Conservation (phyloP, 2,797 vertebrate species). For the Heterohyrax brucei region DNA sequence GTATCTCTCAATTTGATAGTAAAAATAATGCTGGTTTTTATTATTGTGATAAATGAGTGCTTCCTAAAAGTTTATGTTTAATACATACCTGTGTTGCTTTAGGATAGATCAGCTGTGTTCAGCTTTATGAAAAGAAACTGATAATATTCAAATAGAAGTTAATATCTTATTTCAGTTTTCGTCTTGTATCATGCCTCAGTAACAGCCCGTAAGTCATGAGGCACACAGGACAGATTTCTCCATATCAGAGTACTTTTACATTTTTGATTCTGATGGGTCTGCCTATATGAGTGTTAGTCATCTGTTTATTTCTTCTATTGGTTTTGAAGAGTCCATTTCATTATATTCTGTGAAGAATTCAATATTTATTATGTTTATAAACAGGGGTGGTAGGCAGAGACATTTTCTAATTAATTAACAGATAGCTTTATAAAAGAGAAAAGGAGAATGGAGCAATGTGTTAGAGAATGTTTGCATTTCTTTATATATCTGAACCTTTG, state of each 20-base stretch:
- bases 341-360: neutral
- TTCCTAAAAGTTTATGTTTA: slow-evolving; percentile 68
- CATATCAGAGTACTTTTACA: neutral
- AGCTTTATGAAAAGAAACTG: slow-evolving; percentile 19
- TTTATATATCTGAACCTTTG: neutral
- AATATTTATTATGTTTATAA: neutral
- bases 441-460: neutral
- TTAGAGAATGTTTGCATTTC: neutral
- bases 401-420: slow-evolving; percentile 40
- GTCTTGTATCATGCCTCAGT: neutral
- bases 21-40: slow-evolving; percentile 1
- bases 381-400: neutral
- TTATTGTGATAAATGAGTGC: slow-evolving; percentile 11
- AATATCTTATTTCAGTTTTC: slow-evolving; percentile 38
- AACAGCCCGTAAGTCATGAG: neutral
- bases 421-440: neutral
- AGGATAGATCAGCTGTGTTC: neutral
- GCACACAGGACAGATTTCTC: neutral
- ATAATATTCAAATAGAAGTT: slow-evolving; percentile 26
- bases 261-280: slow-evolving; percentile 3
- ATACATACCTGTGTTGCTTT: neutral
- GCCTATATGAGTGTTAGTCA: neutral
- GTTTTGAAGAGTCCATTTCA: neutral
- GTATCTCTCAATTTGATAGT: neutral
- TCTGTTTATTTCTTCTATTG: neutral